These are phyloP conservation scores for Chamaedrilus cognettii DNA, from an alignment of 2,888 invertebrate species.

Conservation along the genomic window DNA sequence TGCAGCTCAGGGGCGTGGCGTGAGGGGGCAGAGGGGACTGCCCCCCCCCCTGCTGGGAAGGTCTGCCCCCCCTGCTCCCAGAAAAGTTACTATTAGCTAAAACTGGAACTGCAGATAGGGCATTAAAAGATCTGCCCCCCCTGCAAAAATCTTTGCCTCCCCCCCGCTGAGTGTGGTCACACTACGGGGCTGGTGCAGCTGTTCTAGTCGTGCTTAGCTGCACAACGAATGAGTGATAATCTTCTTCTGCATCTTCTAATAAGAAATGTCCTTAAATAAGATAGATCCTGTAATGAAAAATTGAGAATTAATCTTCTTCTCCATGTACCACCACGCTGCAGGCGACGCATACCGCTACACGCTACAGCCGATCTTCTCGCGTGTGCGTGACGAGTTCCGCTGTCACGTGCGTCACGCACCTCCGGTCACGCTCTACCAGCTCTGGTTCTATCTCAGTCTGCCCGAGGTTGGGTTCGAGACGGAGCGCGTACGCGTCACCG, in stretches of 20 bases:
- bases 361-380: constrained; percentile 47
- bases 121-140: too few species aligned
- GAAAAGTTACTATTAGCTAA: too few species aligned
- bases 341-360: constrained; percentile 51
- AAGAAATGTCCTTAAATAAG: background rate
- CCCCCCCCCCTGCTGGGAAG: too few species aligned
- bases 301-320: too few species aligned
- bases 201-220: too few species aligned
- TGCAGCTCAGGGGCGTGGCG: too few species aligned
- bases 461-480: constrained; percentile 39
- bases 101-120: too few species aligned
- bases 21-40: too few species aligned
- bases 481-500: constrained; percentile 21
- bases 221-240: background rate
- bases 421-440: constrained; percentile 49
- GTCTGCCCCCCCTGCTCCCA: too few species aligned
- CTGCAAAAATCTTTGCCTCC: too few species aligned
- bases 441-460: constrained; percentile 47
- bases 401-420: constrained; percentile 50
- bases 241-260: background rate
- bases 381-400: constrained; percentile 43
- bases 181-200: too few species aligned
- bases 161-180: too few species aligned
- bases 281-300: background rate
- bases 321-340: constrained; percentile 25